Percentiles rank a stretch among this genome's conserved stretches.
Conservation (phyloP, 2,888 invertebrate species). For the Tridacna crocea region DNA sequence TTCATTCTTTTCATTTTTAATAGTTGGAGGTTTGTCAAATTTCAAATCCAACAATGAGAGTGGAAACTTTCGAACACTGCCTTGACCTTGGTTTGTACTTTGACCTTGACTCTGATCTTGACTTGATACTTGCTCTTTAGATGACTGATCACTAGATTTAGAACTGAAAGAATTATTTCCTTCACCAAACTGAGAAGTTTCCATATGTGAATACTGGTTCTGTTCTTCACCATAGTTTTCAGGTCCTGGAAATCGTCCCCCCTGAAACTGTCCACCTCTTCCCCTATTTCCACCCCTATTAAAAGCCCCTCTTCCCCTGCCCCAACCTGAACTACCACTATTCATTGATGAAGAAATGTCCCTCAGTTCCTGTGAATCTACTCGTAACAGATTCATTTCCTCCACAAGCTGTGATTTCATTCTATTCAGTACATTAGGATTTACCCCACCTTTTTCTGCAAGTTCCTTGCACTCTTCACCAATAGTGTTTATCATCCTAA, state of each 20-base stretch:
- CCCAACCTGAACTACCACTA: not conserved
- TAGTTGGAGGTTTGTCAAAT: constrained; percentile 39
- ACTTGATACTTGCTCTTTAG: not conserved
- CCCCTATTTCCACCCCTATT: constrained; percentile 16
- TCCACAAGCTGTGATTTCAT: constrained; percentile 54
- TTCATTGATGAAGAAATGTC: not conserved
- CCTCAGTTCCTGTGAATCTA: constrained; percentile 15
- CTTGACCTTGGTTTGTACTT: constrained; percentile 25
- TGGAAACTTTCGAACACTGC: constrained; percentile 38
- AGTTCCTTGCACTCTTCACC: constrained; percentile 56
- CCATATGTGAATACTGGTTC: not conserved
- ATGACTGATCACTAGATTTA: not conserved
- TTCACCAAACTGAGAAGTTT: not conserved
- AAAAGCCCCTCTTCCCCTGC: constrained; percentile 4
- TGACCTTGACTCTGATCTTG: constrained; percentile 9
- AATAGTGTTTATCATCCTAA: constrained; percentile 49
- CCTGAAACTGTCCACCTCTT: constrained; percentile 36
- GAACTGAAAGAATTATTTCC: constrained; percentile 8
- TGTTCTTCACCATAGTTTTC: constrained; percentile 1
- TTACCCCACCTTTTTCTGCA: constrained; percentile 41
- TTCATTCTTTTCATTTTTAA: constrained; percentile 8
- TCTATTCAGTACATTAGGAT: constrained; percentile 31
- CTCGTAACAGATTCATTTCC: constrained; percentile 42
- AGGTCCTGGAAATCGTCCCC: constrained; percentile 21
- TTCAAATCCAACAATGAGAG: constrained; percentile 47